phyloP scores from a whole-genome alignment of 2,113 vertebrate genomes.

The Osmerus mordax region DNA sequence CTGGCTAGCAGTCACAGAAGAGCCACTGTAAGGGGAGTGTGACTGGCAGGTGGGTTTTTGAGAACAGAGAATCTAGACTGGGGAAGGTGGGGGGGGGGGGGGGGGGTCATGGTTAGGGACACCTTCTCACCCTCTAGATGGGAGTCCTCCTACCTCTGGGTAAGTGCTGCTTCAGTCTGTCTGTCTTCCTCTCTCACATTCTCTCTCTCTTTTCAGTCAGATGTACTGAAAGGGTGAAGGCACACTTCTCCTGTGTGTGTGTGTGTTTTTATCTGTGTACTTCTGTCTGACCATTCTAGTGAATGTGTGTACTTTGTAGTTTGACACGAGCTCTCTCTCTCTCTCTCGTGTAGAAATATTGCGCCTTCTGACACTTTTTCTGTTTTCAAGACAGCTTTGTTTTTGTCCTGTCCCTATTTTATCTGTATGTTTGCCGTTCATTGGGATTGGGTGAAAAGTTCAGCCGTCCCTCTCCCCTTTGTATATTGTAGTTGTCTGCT shows the following conservation, averaged over 20 bases:
- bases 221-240: constrained; percentile 12
- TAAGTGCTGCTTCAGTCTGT: constrained; percentile 40
- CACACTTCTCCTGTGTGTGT: constrained; percentile 12
- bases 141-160: constrained; percentile 38
- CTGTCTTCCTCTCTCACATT: constrained; percentile 11
- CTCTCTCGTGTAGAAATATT: constrained; percentile 34
- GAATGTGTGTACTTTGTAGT: neutral
- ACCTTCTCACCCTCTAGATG: too few species aligned
- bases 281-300: neutral
- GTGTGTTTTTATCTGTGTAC: constrained; percentile 32
- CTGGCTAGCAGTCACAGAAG: too few species aligned
- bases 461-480: constrained; percentile 66
- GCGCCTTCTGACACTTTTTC: too few species aligned
- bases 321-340: neutral
- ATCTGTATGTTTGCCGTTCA: constrained; percentile 39
- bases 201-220: constrained; percentile 1
- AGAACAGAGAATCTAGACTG: neutral
- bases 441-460: constrained; percentile 66
- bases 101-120: neutral
- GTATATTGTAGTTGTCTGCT: constrained; percentile 71
- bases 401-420: constrained; percentile 25
- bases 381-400: constrained; percentile 14
- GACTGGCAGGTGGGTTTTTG: too few species aligned
- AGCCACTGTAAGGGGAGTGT: too few species aligned
- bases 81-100: neutral